phyloP scores from a whole-genome alignment of 2,888 invertebrate species.

The Polydrusus pterygomalis region DNA sequence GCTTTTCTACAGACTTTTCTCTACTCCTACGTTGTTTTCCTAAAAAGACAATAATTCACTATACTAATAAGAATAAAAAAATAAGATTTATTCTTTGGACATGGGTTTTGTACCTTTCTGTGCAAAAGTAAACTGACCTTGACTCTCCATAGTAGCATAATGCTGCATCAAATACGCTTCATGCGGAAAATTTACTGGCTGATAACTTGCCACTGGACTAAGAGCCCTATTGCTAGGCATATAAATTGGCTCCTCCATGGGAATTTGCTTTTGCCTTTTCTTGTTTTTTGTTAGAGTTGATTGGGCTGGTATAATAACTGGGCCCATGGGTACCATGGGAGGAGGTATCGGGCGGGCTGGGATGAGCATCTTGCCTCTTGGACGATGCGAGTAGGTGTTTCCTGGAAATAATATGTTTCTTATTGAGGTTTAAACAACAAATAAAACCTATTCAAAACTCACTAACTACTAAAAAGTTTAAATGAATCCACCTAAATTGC shows the following conservation, averaged over 20 bases:
- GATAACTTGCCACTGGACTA: constrained; percentile 76
- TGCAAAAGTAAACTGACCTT: constrained; percentile 59
- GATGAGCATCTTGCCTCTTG: constrained; percentile 75
- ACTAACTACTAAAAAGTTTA: too few relatives aligned
- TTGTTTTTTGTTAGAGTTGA: constrained; percentile 76
- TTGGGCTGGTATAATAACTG: constrained; percentile 72
- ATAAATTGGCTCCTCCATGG: constrained; percentile 76
- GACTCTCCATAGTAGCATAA: constrained; percentile 74
- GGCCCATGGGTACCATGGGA: constrained; percentile 67
- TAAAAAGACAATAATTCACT: too few relatives aligned
- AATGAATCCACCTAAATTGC: too few relatives aligned
- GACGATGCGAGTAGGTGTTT: constrained; percentile 70
- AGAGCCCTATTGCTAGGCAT: constrained; percentile 75
- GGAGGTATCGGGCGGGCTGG: constrained; percentile 74
- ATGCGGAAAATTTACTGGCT: constrained; percentile 76
- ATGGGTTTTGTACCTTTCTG: too few relatives aligned
- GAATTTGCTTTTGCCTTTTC: constrained; percentile 71
- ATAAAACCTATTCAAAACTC: too few relatives aligned
- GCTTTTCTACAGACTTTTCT: constrained; percentile 73
- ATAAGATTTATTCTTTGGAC: too few relatives aligned
- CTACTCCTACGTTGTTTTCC: constrained; percentile 71
- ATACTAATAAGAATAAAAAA: too few relatives aligned
- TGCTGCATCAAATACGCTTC: constrained; percentile 77
- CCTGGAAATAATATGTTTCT: constrained; percentile 55
- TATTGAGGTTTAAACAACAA: background rate